Percentiles rank a stretch among this genome's conserved stretches.
phyloP scores from a whole-genome alignment of 2,113 vertebrate genomes.

The Petrocephalus zakoni region DNA sequence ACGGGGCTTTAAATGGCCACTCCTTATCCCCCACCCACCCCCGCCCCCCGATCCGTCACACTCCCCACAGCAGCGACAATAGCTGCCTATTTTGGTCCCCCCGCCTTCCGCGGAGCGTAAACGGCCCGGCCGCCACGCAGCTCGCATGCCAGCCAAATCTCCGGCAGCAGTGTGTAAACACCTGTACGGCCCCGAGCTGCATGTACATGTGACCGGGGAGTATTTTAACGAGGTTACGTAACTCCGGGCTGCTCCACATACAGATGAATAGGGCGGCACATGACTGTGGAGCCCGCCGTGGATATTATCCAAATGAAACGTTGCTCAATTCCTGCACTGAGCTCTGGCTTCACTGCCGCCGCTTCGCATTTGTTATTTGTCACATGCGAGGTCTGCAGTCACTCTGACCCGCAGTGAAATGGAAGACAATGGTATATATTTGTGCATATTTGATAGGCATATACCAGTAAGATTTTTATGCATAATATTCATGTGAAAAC shows the following conservation, averaged over 20 bases:
- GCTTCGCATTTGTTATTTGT: not conserved
- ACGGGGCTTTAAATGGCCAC: conserved; percentile 53
- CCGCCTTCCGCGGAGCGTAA: conserved; percentile 49
- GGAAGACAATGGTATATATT: too few relatives aligned
- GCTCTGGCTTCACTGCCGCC: not conserved
- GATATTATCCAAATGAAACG: conserved; percentile 41
- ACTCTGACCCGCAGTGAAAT: not conserved
- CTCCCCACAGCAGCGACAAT: conserved; percentile 49
- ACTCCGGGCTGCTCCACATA: conserved; percentile 57
- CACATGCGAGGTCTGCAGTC: not conserved
- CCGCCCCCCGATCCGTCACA: conserved; percentile 55
- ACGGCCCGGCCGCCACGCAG: conserved; percentile 51
- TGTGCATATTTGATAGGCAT: too few relatives aligned
- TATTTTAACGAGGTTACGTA: conserved; percentile 72
- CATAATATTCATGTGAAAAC: too few relatives aligned
- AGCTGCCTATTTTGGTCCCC: conserved; percentile 18
- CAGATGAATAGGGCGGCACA: conserved; percentile 53
- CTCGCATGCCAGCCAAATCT: conserved; percentile 50
- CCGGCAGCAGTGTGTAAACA: conserved; percentile 43
- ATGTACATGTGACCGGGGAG: conserved; percentile 66
- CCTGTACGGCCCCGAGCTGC: conserved; percentile 61
- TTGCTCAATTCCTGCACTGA: conserved; percentile 48
- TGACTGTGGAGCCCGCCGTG: conserved; percentile 51
- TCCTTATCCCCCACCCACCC: conserved; percentile 28
- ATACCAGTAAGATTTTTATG: too few relatives aligned